Base-by-base conservation (phyloP, 2,888 invertebrate genomes). In the Limnephilus lunatus region DNA sequence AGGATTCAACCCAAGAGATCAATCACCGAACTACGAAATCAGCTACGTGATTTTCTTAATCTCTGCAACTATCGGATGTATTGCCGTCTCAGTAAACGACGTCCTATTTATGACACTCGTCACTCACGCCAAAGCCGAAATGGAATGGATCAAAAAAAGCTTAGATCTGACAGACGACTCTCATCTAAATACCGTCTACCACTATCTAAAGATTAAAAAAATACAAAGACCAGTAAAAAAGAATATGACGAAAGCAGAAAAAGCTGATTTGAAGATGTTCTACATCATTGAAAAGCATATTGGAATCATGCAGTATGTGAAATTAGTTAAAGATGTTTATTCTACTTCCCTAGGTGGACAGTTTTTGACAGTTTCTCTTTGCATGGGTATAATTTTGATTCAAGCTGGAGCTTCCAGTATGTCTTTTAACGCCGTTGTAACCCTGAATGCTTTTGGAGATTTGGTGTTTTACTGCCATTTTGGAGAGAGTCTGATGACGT, bases 361-460 rank as follows among this genome's bases (percentile, higher is more conserved):
- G 39, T 92, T 92, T 44, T 39, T 91, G n/a, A 90, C 83, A 0
- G 86, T 92, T 53, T 35, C 91, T 12, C 89, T 88, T 53, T 92
- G 93, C 44, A 35, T 93, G 48, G 90, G 89, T 19, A 88, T 89
- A 14, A 89, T 92, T 87, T 32, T 93, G 31, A 81, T 85, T 30
- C 90, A 91, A 35, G 90, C 44, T 32, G 31, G 35, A 14, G n/a
- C 81, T 31, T 90, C 93, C 15, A 90, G 48, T 48, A 53, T 92
- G 44, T 25, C 89, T 30, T 81, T 93, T 31, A 93, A 85, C 39
- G 35, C 30, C 12, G 39, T 85, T 30, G 81, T 90, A 83, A 81
- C 48, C n/a, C 39, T 93, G 81, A 91, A 93, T 83, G 91, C 93
- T 25, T 89, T 93, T 80, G 91, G 93, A 15, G 93, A 92, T n/a